phyloP scores from a whole-genome alignment of 2,888 invertebrate species.

The Philereme transversata region DNA sequence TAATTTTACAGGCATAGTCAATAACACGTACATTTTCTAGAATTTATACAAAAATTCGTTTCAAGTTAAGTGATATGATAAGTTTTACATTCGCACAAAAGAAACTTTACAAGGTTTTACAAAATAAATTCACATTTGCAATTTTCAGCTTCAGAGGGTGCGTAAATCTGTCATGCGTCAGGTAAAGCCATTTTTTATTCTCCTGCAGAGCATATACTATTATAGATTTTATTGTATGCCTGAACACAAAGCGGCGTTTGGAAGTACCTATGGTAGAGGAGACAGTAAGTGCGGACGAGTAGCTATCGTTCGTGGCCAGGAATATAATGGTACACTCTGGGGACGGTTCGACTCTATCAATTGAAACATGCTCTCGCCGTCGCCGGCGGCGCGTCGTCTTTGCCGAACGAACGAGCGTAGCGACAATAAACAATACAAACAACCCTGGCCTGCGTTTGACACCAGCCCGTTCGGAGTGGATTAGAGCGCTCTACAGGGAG shows the following conservation, averaged over 20 bases:
- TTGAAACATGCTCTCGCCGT: constrained; percentile 71
- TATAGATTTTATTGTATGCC: constrained; percentile 39
- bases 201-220: constrained; percentile 33
- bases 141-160: constrained; percentile 40
- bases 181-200: constrained; percentile 36
- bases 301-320: constrained; percentile 54
- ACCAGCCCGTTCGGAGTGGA: constrained; percentile 81
- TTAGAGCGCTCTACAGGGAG: constrained; percentile 80
- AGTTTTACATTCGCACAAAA: constrained; percentile 28
- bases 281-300: constrained; percentile 63
- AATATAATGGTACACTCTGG: constrained; percentile 60
- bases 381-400: constrained; percentile 64
- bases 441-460: constrained; percentile 82
- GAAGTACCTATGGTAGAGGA: constrained; percentile 46
- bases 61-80: constrained; percentile 2
- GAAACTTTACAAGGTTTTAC: constrained; percentile 30
- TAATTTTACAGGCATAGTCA: constrained; percentile 5
- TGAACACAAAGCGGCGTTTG: constrained; percentile 42
- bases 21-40: not conserved
- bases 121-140: constrained; percentile 34
- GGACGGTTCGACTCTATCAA: constrained; percentile 67
- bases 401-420: constrained; percentile 73
- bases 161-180: constrained; percentile 37
- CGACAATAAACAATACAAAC: constrained; percentile 84
- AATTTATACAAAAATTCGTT: constrained; percentile 7